Base-by-base conservation (phyloP, 37 sponge, comb jelly and placozoan species). In the Crambe crambe region DNA sequence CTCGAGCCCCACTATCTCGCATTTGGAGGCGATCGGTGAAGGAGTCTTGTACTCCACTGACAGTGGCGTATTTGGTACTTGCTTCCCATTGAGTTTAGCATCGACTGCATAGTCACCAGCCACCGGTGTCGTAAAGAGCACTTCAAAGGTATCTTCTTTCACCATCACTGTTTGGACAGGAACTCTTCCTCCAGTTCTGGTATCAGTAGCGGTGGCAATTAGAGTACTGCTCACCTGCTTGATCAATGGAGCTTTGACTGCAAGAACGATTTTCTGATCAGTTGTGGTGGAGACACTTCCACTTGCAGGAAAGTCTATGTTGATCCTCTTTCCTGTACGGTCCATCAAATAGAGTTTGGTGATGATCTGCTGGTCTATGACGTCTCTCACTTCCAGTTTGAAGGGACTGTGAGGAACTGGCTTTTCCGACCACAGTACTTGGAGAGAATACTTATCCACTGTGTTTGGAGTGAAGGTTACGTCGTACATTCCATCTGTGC, bases 321-420 rank as follows among this genome's bases (percentile, higher is more conserved):
- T 0, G 2, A 9, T 42, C 8, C 37, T 44, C n/a, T 32, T 23
- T 21, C 69, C 69, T 0, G 32, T 32, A 25, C 79, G 37, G 31
- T 79, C 68, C 35, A 56, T 43, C 21, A 54, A 37, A 37, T 47
- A 68, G 25, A 79, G 79, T 66, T 66, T 64, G 57, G 56, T 68
- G 37, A 79, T 67, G 31, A 79, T 51, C 32, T 79, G 32, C 32
- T 80, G 85, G 9, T 35, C 29, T 8, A 76, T 30, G 27, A 30
- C 59, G 18, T 86, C 85, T 18, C 30, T 42, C 67, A 87, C 85
- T 9, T 29, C 29, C 8, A 87, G 37, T 20, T 39, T 8, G 35
- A 88, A 93, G 23, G 94, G 94, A 41, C 84, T 78, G 26, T 87
- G 84, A 0, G 62, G 76, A 30, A 93, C 69, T 60, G 90, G 67